Evolutionary conservation across 2,888 invertebrate species (phyloP), one percentile per base, ranked within the genome.

Genomic region (Yponomeuta malinellus): DNA sequence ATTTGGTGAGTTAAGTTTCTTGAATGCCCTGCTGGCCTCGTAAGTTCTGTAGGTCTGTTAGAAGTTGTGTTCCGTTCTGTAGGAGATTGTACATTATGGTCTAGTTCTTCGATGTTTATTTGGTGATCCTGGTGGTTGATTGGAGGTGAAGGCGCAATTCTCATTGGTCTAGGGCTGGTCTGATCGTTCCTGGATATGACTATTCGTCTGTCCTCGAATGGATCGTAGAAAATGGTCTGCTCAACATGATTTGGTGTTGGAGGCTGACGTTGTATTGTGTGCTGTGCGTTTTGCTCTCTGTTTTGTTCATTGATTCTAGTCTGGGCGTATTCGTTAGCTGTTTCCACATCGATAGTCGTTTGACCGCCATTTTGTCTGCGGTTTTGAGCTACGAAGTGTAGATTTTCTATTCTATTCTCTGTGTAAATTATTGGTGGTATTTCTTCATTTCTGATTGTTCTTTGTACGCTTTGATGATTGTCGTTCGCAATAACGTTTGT

Each of bases 131-230:
- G 43, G 43, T 8, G 43, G 43, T 43, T 15, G 15, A 15, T 5
- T 59, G 52, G 52, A 15, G 52, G 52, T 15, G 52, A 59, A 59
- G 52, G 52, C 4, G 52, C 52, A 15, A 5, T 15, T 15, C 15
- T 59, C 15, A 15, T 59, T 12, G 52, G 52, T 59, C 15, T 59
- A 15, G 52, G 52, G 15, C 52, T 59, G 52, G 12, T 59, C 52
- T 59, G 52, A 12, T 59, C 15, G 8, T 71, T 52, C 10, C 48
- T 72, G 33, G 71, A 29, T 10, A 79, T 3, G 72, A 33, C 85
- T 79, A 90, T 90, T 4, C 86, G 74, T 2, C 83, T 77, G 72
- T 89, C 80, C 48, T 89, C 87, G 74, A 89, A 90, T 0, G 83
- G 90, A 59, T 90, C 85, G 76, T 85, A 90, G 74, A 87, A 83